phyloP scores from a whole-genome alignment of 1,140 invertebrate genomes.

The Tetramorium alpestre region DNA sequence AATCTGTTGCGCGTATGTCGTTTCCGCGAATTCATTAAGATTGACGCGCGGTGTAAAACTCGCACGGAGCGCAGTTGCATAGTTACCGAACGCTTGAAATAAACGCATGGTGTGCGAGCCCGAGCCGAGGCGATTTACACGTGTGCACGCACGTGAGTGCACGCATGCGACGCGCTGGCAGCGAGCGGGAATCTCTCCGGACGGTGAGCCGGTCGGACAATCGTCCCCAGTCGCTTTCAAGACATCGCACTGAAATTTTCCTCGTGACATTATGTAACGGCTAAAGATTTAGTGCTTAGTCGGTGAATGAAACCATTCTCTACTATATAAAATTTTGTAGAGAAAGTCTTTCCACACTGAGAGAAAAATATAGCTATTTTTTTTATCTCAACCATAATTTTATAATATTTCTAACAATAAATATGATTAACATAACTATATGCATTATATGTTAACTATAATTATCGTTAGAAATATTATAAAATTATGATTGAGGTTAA shows the following conservation, averaged over 20 bases:
- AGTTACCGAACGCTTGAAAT: constrained; percentile 69
- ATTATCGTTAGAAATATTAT: no score
- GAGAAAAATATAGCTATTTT: no score
- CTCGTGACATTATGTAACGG: neutral
- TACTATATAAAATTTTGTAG: neutral
- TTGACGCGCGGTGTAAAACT: constrained; percentile 53
- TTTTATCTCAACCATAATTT: no score
- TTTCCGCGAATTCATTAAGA: constrained; percentile 74
- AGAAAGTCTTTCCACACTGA: no score
- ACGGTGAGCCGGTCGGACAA: constrained; percentile 17
- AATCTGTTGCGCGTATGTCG: constrained; percentile 61
- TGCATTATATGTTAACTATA: no score
- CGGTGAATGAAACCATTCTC: neutral
- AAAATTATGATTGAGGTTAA: no score
- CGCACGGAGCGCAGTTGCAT: constrained; percentile 16
- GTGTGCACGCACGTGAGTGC: constrained; percentile 39
- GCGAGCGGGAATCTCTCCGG: neutral
- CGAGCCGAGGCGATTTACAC: constrained; percentile 44
- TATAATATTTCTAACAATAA: no score
- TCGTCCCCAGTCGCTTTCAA: neutral
- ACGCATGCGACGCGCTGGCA: constrained; percentile 12
- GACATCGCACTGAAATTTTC: neutral
- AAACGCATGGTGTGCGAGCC: constrained; percentile 52
- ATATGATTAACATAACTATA: no score
- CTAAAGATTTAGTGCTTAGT: neutral